Base-by-base conservation (phyloP, 1,140 invertebrate genomes). In the Hyles euphorbiae region DNA sequence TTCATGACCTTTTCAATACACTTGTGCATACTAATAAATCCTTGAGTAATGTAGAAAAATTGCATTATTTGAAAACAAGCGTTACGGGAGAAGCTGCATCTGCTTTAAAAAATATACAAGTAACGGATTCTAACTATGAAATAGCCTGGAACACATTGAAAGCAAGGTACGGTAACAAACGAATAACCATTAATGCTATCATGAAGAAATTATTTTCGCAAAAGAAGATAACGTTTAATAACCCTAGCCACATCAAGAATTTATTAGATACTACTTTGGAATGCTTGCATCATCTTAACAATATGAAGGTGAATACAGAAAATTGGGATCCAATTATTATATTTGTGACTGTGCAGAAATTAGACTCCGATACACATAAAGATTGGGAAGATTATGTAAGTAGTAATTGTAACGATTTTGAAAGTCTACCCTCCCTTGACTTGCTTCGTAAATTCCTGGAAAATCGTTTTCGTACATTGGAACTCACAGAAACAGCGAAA, bases 1-100 rank as follows among this genome's bases (percentile, higher is more conserved):
- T 67, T 44, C 50, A 62, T n/a, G 61, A 70, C 53, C 60, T 67
- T 5, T 70, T 70, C 53, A 45, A 43, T 33, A 53, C 63, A 6
- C 53, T 70, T 3, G 61, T 66, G 4, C 67, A 70, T 47, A 53
- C 61, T 10, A 64, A 61, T 53, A 46, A 43, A 5, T 34, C 53
- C 44, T 22, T n/a, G n/a, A n/a, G n/a, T n/a, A n/a, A n/a, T n/a
- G n/a, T n/a, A n/a, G n/a, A n/a, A n/a, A n/a, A n/a, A n/a, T n/a
- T n/a, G n/a, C n/a, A n/a, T n/a, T n/a, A n/a, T n/a, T n/a, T n/a
- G n/a, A n/a, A n/a, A n/a, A n/a, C n/a, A n/a, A n/a, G n/a, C n/a
- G n/a, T 70, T 22, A 53, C 9, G 8, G 64, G 65, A 4, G 68
- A 70, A 63, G 61, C 60, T 12, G 61, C 55, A 54, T 53, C 53